Percentiles rank a stretch among this genome's conserved stretches.
Conservation (phyloP, 1,140 invertebrate species). For the Luehdorfia chinensis region DNA sequence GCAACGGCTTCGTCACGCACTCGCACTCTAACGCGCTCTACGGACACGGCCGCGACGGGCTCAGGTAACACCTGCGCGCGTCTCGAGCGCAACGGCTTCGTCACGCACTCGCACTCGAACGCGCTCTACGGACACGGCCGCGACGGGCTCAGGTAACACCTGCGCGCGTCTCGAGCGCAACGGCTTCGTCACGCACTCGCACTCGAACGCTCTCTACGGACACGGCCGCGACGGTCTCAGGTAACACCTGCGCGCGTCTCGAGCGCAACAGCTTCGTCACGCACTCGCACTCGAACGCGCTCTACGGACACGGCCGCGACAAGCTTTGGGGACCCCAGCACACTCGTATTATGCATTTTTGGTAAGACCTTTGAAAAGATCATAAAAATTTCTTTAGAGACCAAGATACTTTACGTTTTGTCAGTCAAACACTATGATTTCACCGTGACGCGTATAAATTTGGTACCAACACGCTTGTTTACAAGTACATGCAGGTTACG, state of each 20-base stretch:
- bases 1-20: conserved; percentile 50
- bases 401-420: too few species aligned
- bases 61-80: conserved; percentile 75
- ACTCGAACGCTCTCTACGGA: conserved; percentile 83
- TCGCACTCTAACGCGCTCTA: conserved; percentile 80
- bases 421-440: too few species aligned
- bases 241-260: conserved; percentile 46
- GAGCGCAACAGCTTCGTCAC: conserved; percentile 47
- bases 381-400: too few species aligned
- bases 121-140: conserved; percentile 86
- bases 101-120: conserved; percentile 55
- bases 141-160: conserved; percentile 79
- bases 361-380: too few species aligned
- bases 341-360: too few species aligned
- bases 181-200: conserved; percentile 48
- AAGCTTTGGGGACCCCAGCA: too few species aligned
- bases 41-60: conserved; percentile 82
- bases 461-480: too few species aligned
- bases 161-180: conserved; percentile 46
- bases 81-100: conserved; percentile 46
- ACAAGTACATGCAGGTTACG: too few species aligned
- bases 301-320: conserved; percentile 87
- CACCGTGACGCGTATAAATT: too few species aligned
- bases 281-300: conserved; percentile 62
- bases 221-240: conserved; percentile 81